Conservation (phyloP, 2,888 invertebrate species). For the Hybos culiciformis region DNA sequence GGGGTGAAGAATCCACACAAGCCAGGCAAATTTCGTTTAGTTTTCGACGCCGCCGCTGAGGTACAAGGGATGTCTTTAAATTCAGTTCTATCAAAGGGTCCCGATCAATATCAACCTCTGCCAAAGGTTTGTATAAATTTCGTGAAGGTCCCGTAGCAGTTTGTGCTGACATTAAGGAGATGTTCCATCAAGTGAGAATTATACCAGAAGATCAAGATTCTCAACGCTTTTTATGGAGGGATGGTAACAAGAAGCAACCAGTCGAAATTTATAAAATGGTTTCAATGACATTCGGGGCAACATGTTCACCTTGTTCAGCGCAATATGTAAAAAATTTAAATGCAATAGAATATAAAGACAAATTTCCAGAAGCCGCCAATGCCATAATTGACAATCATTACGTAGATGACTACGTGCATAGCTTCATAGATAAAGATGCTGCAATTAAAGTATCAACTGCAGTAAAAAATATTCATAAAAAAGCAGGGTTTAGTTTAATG, state of each 20-base stretch:
- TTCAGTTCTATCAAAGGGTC: slow-evolving; percentile 10
- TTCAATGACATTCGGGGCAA: slow-evolving; percentile 17
- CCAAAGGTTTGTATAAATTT: slow-evolving; percentile 12
- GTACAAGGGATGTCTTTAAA: slow-evolving; percentile 12
- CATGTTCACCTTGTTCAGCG: slow-evolving; percentile 15
- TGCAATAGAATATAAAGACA: slow-evolving; percentile 7
- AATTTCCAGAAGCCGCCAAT: slow-evolving; percentile 8
- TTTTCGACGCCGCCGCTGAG: slow-evolving; percentile 13
- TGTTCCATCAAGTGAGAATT: slow-evolving; percentile 13
- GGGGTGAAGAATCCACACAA: slow-evolving; percentile 9
- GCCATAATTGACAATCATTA: slow-evolving; percentile 10
- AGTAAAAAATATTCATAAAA: slow-evolving; percentile 2
- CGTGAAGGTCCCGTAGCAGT: slow-evolving; percentile 9
- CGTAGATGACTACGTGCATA: slow-evolving; percentile 12
- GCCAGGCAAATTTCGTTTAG: slow-evolving; percentile 11
- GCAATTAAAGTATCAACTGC: not conserved
- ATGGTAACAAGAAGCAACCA: not conserved
- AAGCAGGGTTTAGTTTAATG: not conserved
- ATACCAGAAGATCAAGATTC: slow-evolving; percentile 13
- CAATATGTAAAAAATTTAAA: slow-evolving; percentile 12
- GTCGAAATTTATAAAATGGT: slow-evolving; percentile 15
- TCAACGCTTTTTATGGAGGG: slow-evolving; percentile 16
- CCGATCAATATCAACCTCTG: slow-evolving; percentile 11
- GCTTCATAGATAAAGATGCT: not conserved
- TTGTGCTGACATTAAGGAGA: slow-evolving; percentile 14